phyloP scores from a whole-genome alignment of 1,140 invertebrate species.

The Phymorhynchus buccinoides region DNA sequence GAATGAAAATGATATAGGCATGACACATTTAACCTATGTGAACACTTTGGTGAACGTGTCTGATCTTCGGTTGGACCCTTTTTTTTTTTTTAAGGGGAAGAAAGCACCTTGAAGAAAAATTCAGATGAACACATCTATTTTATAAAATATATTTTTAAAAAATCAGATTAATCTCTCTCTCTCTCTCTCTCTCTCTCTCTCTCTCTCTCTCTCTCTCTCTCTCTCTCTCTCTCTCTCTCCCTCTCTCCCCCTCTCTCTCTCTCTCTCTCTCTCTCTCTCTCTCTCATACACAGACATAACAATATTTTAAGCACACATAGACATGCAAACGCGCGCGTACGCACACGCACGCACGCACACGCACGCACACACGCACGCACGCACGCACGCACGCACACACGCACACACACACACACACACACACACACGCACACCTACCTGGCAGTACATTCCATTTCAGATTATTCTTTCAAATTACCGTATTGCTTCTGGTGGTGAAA shows the following conservation, averaged over 20 bases:
- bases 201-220: constrained; percentile 28
- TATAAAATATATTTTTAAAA: no score
- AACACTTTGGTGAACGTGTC: no score
- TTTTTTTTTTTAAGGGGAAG: no score
- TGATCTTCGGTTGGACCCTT: no score
- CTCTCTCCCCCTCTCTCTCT: not conserved
- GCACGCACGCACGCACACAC: not conserved
- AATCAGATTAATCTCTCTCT: constrained; percentile 27
- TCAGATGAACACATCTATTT: no score
- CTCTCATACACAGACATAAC: no score
- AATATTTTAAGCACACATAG: not conserved
- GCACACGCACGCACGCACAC: not conserved
- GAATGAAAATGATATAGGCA: no score
- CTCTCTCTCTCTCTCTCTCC: constrained; percentile 1
- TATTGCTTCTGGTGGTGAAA: no score
- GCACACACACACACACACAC: constrained; percentile 17
- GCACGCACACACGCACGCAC: not conserved
- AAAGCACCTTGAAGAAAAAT: no score
- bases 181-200: constrained; percentile 10
- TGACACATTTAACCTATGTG: no score
- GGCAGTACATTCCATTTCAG: not conserved
- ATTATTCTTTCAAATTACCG: no score
- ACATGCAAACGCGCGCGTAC: no score
- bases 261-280: not conserved
- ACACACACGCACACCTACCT: not conserved